Evolutionary conservation across 2,888 invertebrate genomes (phyloP).

Genomic region (Ganaspis brasiliensis): DNA sequence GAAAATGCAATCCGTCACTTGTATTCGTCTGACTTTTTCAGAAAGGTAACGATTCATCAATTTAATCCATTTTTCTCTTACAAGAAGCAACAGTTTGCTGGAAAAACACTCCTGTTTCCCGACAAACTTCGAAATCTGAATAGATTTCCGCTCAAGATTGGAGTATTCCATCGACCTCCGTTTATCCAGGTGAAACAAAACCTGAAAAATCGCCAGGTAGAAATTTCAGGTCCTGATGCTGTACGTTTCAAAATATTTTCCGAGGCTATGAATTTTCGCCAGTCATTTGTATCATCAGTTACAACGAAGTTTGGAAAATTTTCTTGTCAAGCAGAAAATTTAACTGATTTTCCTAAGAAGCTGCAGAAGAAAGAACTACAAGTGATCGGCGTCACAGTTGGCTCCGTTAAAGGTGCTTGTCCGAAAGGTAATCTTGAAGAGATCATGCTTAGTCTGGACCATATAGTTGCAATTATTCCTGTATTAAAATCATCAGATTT

Average conservation of each 20-base stretch:
- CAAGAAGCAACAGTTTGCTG: too few relatives aligned
- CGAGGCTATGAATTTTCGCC: background rate
- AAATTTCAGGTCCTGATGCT: background rate
- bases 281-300: background rate
- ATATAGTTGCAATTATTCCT: background rate
- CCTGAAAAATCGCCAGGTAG: background rate
- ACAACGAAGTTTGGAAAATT: background rate
- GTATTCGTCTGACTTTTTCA: background rate
- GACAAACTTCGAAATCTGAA: background rate
- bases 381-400: background rate
- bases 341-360: background rate
- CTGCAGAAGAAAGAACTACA: too few relatives aligned
- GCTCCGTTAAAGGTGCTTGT: background rate
- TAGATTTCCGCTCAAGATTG: background rate
- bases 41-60: too few relatives aligned
- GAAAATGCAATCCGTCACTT: background rate
- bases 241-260: background rate
- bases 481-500: background rate
- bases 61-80: too few relatives aligned
- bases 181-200: background rate
- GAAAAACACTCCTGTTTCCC: background rate
- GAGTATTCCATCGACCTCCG: background rate
- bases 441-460: background rate
- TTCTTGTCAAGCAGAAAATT: background rate
- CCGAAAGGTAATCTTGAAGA: background rate